Evolutionary conservation across 1,140 invertebrate genomes (phyloP).

Genomic region (Caerostris darwini): DNA sequence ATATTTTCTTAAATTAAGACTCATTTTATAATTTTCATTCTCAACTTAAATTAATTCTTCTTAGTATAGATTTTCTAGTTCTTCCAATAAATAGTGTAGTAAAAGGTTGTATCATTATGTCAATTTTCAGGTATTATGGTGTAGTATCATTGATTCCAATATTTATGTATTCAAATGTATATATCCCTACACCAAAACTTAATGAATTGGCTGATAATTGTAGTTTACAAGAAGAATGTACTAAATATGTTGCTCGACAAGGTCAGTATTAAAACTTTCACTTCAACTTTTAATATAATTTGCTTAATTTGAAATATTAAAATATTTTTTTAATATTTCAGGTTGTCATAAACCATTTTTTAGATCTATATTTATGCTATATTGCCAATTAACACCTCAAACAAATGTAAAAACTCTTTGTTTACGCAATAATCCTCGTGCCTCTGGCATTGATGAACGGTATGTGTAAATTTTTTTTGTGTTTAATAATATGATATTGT

Average conservation of each 20-base stretch:
- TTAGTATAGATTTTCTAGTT: too few species aligned
- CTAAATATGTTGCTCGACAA: slow-evolving; percentile 87
- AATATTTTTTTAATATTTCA: slow-evolving; percentile 78
- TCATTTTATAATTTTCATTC: too few species aligned
- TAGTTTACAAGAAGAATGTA: slow-evolving; percentile 88
- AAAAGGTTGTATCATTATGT: too few species aligned
- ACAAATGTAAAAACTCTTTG: slow-evolving; percentile 93
- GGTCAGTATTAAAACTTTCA: slow-evolving; percentile 81
- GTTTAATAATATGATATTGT: background rate
- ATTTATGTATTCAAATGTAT: slow-evolving; percentile 96
- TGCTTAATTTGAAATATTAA: too few species aligned
- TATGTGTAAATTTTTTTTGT: slow-evolving; percentile 25
- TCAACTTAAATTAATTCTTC: too few species aligned
- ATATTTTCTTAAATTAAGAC: too few species aligned
- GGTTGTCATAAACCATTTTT: slow-evolving; percentile 86
- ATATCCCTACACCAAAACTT: slow-evolving; percentile 90
- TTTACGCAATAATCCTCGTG: slow-evolving; percentile 88
- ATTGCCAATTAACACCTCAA: slow-evolving; percentile 91
- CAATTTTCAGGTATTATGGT: slow-evolving; percentile 86
- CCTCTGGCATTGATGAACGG: slow-evolving; percentile 84
- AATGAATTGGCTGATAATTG: slow-evolving; percentile 85
- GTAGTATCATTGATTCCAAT: slow-evolving; percentile 92
- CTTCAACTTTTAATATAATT: background rate
- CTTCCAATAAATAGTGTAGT: too few species aligned
- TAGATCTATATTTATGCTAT: slow-evolving; percentile 90